A percentile compares a stretch with the other conserved stretches of the same genome.
Conservation (phyloP, 2,797 vertebrate species). For the Leuciscus waleckii region DNA sequence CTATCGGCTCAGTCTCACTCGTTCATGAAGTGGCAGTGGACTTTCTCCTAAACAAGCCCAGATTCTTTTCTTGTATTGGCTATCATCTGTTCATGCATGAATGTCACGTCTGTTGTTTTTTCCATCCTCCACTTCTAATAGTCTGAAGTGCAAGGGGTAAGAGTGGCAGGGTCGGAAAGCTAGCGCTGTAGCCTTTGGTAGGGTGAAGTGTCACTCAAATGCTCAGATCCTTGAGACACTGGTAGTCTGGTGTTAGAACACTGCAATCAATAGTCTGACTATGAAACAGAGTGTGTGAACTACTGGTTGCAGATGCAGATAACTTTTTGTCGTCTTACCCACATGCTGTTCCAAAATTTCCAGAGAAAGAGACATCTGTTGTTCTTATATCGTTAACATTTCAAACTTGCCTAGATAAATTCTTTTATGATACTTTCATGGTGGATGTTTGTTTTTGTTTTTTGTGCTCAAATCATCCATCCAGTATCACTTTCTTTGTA, state of each 20-base stretch:
- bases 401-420: not conserved
- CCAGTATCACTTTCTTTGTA: not conserved
- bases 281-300: slow-evolving; percentile 40
- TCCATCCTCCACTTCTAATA: not conserved
- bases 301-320: not conserved
- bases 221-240: slow-evolving; percentile 65
- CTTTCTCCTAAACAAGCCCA: slow-evolving; percentile 15
- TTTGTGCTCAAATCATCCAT: not conserved
- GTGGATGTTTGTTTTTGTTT: not conserved
- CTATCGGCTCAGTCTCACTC: not conserved
- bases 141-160: slow-evolving; percentile 12
- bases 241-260: slow-evolving; percentile 62
- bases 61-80: slow-evolving; percentile 1
- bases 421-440: not conserved
- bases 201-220: slow-evolving; percentile 74
- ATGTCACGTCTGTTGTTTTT: slow-evolving; percentile 38
- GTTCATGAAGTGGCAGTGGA: not conserved
- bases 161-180: not conserved
- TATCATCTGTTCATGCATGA: slow-evolving; percentile 23
- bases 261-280: slow-evolving; percentile 69
- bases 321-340: not conserved
- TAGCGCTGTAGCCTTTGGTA: slow-evolving; percentile 61
- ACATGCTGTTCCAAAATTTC: not conserved
- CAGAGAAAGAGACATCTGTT: not conserved
- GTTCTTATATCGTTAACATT: not conserved